Percentiles rank a stretch among this genome's conserved stretches.
These are phyloP conservation scores for Oenanthe oenanthe DNA, from an alignment of 2,113 vertebrate genomes.

Conservation along the genomic window DNA sequence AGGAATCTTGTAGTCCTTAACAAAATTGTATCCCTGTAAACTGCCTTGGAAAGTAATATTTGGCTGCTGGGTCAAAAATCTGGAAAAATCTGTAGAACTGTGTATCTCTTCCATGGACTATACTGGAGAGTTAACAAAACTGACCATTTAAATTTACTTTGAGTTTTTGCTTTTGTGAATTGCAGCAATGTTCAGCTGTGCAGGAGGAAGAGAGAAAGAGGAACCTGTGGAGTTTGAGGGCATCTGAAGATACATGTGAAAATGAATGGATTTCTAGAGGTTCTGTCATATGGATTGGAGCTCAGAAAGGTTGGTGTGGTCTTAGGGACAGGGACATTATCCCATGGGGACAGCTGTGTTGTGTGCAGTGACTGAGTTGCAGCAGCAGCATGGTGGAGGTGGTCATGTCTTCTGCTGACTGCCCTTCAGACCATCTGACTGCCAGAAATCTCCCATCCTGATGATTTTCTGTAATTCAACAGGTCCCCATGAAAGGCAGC, in stretches of 20 bases:
- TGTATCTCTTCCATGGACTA: neutral
- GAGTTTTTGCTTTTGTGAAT: neutral
- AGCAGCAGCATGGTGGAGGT: neutral
- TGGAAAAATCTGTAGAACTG: neutral
- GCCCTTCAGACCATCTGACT: neutral
- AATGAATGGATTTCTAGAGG: neutral
- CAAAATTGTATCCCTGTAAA: neutral
- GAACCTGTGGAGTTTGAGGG: neutral
- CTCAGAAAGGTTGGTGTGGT: neutral
- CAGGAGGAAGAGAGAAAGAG: neutral
- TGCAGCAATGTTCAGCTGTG: neutral
- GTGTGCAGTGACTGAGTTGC: neutral
- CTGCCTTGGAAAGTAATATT: neutral
- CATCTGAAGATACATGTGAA: neutral
- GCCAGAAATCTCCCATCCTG: neutral
- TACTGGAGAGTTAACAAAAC: neutral
- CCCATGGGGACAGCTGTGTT: neutral
- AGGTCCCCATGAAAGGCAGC: neutral
- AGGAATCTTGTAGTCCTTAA: neutral
- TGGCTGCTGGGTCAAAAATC: neutral
- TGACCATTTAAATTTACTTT: neutral
- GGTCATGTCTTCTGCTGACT: neutral
- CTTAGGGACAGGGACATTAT: neutral
- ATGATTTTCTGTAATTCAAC: neutral
- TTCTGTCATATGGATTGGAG: neutral